A percentile compares a stretch with the other conserved stretches of the same genome.
phyloP scores from a whole-genome alignment of 2,113 vertebrate genomes.

The Engraulis encrasicolus region DNA sequence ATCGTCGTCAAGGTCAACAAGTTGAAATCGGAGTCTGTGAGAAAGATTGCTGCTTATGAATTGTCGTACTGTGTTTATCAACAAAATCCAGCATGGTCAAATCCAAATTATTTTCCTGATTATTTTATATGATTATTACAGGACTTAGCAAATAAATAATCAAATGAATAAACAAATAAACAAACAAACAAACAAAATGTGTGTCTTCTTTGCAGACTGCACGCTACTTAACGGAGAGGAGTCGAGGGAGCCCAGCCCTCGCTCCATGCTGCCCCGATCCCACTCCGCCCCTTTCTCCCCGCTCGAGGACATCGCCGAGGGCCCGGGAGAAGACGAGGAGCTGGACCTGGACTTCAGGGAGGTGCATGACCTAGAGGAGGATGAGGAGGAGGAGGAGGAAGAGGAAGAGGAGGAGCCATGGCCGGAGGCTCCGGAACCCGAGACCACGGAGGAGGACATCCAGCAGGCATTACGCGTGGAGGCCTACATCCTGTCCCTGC shows the following conservation, averaged over 20 bases:
- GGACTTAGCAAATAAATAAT: too few relatives aligned
- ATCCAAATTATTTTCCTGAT: too few relatives aligned
- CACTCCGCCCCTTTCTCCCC: constrained; percentile 84
- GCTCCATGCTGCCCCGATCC: constrained; percentile 76
- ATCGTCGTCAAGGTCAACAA: too few relatives aligned
- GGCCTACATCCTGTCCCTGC: constrained; percentile 84
- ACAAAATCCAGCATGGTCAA: too few relatives aligned
- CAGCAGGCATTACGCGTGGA: constrained; percentile 79
- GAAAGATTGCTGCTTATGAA: too few relatives aligned
- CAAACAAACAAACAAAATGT: background rate
- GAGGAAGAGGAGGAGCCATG: constrained; percentile 11
- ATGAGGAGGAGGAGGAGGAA: constrained; percentile 43
- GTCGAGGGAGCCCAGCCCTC: constrained; percentile 52
- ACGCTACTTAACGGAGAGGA: constrained; percentile 58
- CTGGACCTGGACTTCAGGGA: background rate
- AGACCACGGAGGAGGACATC: constrained; percentile 65
- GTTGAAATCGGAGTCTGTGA: too few relatives aligned
- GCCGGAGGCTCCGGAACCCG: constrained; percentile 34
- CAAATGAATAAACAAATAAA: too few relatives aligned
- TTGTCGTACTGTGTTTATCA: too few relatives aligned
- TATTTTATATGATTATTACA: too few relatives aligned
- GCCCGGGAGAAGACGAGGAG: constrained; percentile 47
- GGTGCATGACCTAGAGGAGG: too few relatives aligned
- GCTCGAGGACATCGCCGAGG: constrained; percentile 74
- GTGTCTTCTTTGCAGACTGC: constrained; percentile 63